Conservation (phyloP, 2,797 vertebrate species). For the Macrochelys suwanniensis region DNA sequence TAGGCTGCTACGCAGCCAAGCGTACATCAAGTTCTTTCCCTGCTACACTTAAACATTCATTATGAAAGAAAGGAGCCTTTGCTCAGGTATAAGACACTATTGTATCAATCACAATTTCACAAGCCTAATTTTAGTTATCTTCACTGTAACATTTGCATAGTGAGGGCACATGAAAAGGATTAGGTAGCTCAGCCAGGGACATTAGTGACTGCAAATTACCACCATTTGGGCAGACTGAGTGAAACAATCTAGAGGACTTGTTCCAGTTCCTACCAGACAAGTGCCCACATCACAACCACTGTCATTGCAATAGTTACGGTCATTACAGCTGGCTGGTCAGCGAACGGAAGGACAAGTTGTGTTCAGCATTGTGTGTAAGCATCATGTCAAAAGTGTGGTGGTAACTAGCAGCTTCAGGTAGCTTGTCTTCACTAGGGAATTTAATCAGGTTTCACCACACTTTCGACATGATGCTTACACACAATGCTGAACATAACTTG, state of each 20-base stretch:
- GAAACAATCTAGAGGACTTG: background rate
- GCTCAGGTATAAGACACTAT: background rate
- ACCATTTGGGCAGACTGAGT: background rate
- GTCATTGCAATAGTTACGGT: background rate
- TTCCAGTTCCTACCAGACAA: background rate
- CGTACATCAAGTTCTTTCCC: background rate
- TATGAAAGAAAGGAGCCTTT: background rate
- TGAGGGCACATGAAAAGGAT: background rate
- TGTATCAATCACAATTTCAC: background rate
- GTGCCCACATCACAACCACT: background rate
- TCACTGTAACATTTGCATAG: background rate
- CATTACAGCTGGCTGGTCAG: background rate
- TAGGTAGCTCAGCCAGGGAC: background rate
- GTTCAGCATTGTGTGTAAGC: conserved; percentile 28
- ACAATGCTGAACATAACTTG: conserved; percentile 9
- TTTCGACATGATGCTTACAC: conserved; percentile 40
- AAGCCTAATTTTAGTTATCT: background rate
- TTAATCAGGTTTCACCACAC: conserved; percentile 52
- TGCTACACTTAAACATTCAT: background rate
- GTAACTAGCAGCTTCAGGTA: background rate
- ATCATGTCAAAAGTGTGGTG: conserved; percentile 41
- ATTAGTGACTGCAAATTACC: background rate
- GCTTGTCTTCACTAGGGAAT: background rate
- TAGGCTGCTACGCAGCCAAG: background rate
- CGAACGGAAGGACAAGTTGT: conserved; percentile 9